Conservation (phyloP, 2,113 vertebrate genomes). For the Urocitellus parryii region DNA sequence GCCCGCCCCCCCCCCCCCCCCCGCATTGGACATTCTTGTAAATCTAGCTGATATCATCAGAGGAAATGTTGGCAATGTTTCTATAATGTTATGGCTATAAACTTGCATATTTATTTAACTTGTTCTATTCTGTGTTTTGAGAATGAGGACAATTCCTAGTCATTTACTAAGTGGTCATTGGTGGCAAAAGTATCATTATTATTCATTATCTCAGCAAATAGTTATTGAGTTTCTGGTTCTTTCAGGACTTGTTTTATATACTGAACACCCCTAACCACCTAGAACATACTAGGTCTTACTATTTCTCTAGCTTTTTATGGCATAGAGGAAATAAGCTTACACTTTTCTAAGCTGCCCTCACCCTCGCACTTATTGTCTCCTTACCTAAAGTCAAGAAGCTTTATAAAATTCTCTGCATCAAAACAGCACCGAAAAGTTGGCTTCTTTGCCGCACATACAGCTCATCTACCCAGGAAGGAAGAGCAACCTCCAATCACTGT, state of each 20-base stretch:
- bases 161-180: not conserved
- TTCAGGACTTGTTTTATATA: not conserved
- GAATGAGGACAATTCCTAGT: not conserved
- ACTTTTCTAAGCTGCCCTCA: not conserved
- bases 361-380: not conserved
- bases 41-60: not conserved
- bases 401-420: not conserved
- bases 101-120: not conserved
- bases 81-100: not conserved
- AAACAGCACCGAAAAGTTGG: not conserved
- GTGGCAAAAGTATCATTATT: not conserved
- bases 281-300: not conserved
- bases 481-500: fast-evolving
- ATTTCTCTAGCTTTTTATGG: not conserved
- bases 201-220: not conserved
- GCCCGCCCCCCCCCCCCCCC: no score
- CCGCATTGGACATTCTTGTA: not conserved
- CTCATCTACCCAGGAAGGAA: not conserved
- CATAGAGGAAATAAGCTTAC: not conserved
- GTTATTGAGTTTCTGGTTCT: not conserved
- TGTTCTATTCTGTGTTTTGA: not conserved
- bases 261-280: not conserved
- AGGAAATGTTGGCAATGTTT: not conserved
- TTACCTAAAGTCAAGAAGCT: not conserved
- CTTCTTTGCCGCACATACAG: fast-evolving